Percentiles rank a stretch among this genome's conserved stretches.
phyloP scores from a whole-genome alignment of 2,888 invertebrate species.

The Reticulitermes lucifugus region DNA sequence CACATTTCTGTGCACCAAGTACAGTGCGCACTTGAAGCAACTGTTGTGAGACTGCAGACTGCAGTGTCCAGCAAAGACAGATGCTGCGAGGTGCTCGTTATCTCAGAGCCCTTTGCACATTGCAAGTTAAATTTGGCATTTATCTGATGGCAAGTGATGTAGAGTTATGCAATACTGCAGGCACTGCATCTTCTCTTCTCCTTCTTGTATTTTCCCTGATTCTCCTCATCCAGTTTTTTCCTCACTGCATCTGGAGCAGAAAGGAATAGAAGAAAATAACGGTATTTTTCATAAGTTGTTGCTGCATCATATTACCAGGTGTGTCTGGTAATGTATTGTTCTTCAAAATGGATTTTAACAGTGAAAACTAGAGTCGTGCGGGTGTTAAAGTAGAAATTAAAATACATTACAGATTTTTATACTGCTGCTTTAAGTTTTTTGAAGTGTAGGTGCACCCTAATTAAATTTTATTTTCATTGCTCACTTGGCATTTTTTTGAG shows the following conservation, averaged over 20 bases:
- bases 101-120: neutral
- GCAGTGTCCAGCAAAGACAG: neutral
- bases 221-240: constrained; percentile 59
- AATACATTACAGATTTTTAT: too few relatives aligned
- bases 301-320: too few relatives aligned
- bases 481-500: too few relatives aligned
- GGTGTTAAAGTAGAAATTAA: too few relatives aligned
- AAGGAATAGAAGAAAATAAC: neutral
- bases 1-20: constrained; percentile 14
- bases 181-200: constrained; percentile 59
- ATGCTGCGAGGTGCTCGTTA: neutral
- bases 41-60: neutral
- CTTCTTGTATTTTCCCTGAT: constrained; percentile 57
- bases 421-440: too few relatives aligned
- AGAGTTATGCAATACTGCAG: constrained; percentile 58
- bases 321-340: too few relatives aligned
- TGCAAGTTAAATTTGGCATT: neutral
- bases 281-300: too few relatives aligned
- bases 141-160: neutral
- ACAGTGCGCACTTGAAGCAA: neutral
- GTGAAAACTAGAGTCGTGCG: too few relatives aligned
- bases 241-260: constrained; percentile 58
- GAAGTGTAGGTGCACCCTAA: too few relatives aligned
- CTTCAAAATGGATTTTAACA: too few relatives aligned
- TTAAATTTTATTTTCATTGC: too few relatives aligned